A percentile compares a stretch with the other conserved stretches of the same genome.
These are phyloP conservation scores for Parauchenoglanis ngamensis DNA, from an alignment of 2,797 vertebrate genomes.

Conservation along the genomic window DNA sequence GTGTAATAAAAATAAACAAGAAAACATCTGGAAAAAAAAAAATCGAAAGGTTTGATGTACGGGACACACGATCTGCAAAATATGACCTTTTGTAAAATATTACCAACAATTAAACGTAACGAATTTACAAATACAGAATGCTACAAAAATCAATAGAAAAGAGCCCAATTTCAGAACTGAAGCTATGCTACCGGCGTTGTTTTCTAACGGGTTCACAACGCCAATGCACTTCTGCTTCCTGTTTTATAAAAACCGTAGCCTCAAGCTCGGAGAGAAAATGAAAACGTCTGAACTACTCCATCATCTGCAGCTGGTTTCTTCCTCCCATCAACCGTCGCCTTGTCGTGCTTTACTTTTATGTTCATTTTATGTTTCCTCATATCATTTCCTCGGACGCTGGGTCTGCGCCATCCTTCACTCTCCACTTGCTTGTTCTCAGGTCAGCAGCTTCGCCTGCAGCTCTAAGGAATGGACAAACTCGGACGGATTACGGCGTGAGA, in stretches of 20 bases:
- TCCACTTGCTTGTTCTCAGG: not conserved
- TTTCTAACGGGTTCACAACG: slow-evolving; percentile 52
- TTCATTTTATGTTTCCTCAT: slow-evolving; percentile 35
- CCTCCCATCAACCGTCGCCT: slow-evolving; percentile 43
- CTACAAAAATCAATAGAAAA: not conserved
- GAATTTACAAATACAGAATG: not conserved
- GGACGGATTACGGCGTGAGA: not conserved
- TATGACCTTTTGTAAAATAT: no score
- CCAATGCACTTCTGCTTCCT: slow-evolving; percentile 1
- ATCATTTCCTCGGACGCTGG: slow-evolving; percentile 50
- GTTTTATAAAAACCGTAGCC: slow-evolving; percentile 44
- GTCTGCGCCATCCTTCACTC: slow-evolving; percentile 32
- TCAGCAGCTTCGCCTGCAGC: slow-evolving; percentile 15
- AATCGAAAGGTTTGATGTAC: not conserved
- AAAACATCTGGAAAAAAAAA: no score
- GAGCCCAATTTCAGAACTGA: not conserved
- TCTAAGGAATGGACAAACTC: not conserved
- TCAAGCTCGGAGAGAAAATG: slow-evolving; percentile 22
- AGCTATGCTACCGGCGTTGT: slow-evolving; percentile 8
- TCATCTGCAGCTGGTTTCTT: slow-evolving; percentile 48
- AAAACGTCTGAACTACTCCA: slow-evolving; percentile 45
- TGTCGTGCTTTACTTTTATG: slow-evolving; percentile 43
- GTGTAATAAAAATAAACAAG: no score
- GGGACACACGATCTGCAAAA: not conserved
- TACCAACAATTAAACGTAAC: no score